These are phyloP conservation scores for Eumeta japonica DNA, from an alignment of 1,140 invertebrate genomes.

Conservation along the genomic window DNA sequence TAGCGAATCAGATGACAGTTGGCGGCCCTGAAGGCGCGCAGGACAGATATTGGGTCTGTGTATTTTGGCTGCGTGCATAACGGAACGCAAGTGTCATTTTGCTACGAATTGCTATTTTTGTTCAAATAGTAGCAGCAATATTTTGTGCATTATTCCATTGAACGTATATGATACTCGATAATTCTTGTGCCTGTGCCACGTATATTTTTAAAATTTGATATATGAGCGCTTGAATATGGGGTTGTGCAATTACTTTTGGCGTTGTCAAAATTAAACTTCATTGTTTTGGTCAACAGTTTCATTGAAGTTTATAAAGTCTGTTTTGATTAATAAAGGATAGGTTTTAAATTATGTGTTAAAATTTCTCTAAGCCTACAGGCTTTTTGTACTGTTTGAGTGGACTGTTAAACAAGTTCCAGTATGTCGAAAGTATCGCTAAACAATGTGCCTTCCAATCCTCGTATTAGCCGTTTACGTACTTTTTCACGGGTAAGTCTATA, in stretches of 20 bases:
- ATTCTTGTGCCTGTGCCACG: no score
- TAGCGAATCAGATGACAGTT: no score
- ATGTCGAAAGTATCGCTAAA: slow-evolving; percentile 51
- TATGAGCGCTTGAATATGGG: slow-evolving; percentile 19
- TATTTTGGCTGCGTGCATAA: slow-evolving; percentile 9
- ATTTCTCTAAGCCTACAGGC: no score
- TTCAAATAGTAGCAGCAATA: slow-evolving; percentile 30
- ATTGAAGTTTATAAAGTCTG: slow-evolving; percentile 25
- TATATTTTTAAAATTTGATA: slow-evolving; percentile 24
- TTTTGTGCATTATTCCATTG: no score
- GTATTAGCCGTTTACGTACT: slow-evolving; percentile 44
- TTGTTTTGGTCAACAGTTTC: slow-evolving; percentile 20
- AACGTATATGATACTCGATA: no score
- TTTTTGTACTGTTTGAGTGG: slow-evolving; percentile 15
- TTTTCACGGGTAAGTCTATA: slow-evolving; percentile 45
- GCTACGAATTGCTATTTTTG: slow-evolving; percentile 4
- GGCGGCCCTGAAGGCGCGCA: no score
- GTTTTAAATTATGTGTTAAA: slow-evolving; percentile 20
- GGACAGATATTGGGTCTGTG: slow-evolving; percentile 13
- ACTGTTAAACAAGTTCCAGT: slow-evolving; percentile 16
- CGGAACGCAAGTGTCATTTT: slow-evolving; percentile 5
- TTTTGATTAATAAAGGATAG: slow-evolving; percentile 20
- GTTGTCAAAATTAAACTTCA: slow-evolving; percentile 26
- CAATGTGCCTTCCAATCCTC: slow-evolving; percentile 47
- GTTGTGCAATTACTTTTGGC: slow-evolving; percentile 25